Evolutionary conservation across 2,113 vertebrate genomes (phyloP).

Genomic region (Hyperopisus bebe): DNA sequence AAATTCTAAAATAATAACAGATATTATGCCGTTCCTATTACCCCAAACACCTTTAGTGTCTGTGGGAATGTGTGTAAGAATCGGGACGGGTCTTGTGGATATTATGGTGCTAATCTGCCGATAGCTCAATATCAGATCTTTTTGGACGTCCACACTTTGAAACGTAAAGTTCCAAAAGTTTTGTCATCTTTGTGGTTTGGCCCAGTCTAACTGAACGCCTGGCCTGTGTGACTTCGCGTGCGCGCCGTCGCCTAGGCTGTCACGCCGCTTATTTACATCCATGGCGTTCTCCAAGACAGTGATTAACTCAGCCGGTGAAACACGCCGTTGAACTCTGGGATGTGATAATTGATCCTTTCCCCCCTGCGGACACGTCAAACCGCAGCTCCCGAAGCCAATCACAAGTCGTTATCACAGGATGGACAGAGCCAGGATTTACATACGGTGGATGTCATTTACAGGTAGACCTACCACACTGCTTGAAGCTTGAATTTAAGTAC

Average conservation of each 20-base stretch:
- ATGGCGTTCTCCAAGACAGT: not conserved
- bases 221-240: not conserved
- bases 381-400: not conserved
- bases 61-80: not conserved
- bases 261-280: not conserved
- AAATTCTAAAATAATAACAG: not conserved
- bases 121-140: not conserved
- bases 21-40: not conserved
- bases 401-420: not conserved
- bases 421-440: not conserved
- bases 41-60: not conserved
- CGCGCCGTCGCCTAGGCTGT: not conserved
- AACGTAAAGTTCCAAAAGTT: not conserved
- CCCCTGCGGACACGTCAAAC: not conserved
- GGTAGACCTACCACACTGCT: not conserved
- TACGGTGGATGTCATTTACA: not conserved
- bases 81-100: not conserved
- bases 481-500: not conserved
- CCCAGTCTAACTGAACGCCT: not conserved
- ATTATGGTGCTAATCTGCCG: not conserved
- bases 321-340: not conserved
- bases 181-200: not conserved
- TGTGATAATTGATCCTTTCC: not conserved
- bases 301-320: not conserved
- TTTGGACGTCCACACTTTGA: not conserved